Evolutionary conservation across 2,113 vertebrate species (phyloP).

Genomic region (Oncorhynchus kisutch): DNA sequence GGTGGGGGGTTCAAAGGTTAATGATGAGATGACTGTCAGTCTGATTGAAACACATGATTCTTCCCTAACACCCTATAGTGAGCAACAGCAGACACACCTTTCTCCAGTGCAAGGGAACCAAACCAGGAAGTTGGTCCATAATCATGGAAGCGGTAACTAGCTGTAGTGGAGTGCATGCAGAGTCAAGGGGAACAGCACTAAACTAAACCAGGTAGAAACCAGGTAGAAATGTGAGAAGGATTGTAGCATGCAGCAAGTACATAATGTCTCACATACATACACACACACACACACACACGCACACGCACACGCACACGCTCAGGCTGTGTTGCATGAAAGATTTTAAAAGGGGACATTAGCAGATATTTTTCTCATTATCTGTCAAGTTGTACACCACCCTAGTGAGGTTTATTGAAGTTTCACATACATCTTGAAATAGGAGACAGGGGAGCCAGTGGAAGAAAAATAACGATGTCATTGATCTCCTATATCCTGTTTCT

Average conservation of each 20-base stretch:
- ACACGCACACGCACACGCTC: background rate
- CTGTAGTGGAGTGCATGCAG: background rate
- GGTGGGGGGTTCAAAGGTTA: no score
- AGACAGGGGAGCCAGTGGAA: background rate
- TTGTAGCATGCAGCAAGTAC: background rate
- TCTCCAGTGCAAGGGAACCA: slow-evolving; percentile 11
- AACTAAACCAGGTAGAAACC: background rate
- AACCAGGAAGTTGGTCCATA: slow-evolving; percentile 26
- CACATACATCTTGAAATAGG: background rate
- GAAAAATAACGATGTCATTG: slow-evolving; percentile 19
- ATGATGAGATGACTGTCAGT: no score
- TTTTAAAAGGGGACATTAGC: slow-evolving; percentile 19
- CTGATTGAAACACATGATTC: background rate
- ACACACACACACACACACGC: background rate
- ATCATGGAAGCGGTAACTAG: background rate
- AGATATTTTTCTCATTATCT: slow-evolving; percentile 28
- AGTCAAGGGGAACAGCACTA: background rate
- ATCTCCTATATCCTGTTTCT: background rate
- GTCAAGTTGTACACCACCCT: slow-evolving; percentile 17
- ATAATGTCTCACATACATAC: background rate
- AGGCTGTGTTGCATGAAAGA: background rate
- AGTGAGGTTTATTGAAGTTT: slow-evolving; percentile 16
- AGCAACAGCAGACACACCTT: slow-evolving; percentile 22
- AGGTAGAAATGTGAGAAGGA: background rate
- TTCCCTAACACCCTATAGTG: background rate